Conservation (phyloP, 53 echinoderm and acorn worm species). For the Arbacia lixula region DNA sequence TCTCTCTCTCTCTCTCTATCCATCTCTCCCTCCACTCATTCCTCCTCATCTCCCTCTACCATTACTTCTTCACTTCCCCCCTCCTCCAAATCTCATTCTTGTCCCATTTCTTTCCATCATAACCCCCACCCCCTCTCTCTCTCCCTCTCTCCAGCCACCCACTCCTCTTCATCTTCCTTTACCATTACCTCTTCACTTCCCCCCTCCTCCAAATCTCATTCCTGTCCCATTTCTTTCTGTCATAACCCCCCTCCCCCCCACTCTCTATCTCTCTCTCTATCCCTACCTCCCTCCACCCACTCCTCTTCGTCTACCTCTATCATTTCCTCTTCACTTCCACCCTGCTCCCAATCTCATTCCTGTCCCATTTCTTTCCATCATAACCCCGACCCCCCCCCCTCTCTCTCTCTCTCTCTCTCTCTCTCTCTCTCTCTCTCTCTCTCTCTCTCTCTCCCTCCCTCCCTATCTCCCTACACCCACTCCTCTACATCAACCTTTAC, state of each 20-base stretch:
- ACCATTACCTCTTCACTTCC: background rate
- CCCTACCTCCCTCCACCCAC: background rate
- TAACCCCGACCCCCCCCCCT: background rate
- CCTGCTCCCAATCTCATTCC: background rate
- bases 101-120: background rate
- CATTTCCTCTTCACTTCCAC: too few species aligned
- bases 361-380: background rate
- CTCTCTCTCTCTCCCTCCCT: background rate
- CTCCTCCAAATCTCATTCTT: background rate
- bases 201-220: background rate
- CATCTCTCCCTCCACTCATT: background rate
- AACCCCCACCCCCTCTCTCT: background rate
- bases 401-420: background rate
- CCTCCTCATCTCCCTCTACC: background rate
- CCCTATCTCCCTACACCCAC: background rate
- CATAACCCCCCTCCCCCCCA: background rate
- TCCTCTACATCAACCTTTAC: background rate
- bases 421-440: background rate
- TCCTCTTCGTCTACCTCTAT: background rate
- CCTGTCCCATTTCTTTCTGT: background rate
- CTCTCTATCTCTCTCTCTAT: background rate
- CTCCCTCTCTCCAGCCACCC: background rate
- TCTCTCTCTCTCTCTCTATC: background rate
- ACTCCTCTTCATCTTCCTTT: background rate
- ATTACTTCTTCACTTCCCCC: background rate